These are phyloP conservation scores for Osmerus mordax DNA, from an alignment of 2,113 vertebrate genomes.

Conservation along the genomic window DNA sequence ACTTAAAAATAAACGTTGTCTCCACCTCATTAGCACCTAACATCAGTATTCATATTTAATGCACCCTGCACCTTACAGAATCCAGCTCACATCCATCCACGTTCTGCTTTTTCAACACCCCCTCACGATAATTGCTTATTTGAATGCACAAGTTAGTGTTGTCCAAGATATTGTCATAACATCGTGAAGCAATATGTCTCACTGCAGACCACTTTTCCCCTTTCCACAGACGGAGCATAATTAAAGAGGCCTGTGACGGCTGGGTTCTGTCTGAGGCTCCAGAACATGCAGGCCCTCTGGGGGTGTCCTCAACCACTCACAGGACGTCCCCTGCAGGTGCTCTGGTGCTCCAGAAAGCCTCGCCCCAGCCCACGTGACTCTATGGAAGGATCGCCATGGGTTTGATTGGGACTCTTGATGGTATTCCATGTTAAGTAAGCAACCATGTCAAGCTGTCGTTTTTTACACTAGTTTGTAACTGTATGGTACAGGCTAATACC, in stretches of 20 bases:
- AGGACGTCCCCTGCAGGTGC: too few species aligned
- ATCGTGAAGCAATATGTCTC: slow-evolving; percentile 17
- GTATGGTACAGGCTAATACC: too few species aligned
- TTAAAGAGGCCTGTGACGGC: slow-evolving; percentile 14
- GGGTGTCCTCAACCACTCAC: too few species aligned
- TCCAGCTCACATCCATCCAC: slow-evolving; percentile 17
- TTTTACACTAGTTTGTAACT: too few species aligned
- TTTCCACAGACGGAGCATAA: slow-evolving; percentile 23
- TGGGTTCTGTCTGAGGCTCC: background rate
- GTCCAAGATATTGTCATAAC: slow-evolving; percentile 29
- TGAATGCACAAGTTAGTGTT: slow-evolving; percentile 21
- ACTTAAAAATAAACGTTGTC: background rate
- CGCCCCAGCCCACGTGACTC: too few species aligned
- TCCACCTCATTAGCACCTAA: slow-evolving; percentile 1
- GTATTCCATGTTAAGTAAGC: too few species aligned
- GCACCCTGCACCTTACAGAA: slow-evolving; percentile 1
- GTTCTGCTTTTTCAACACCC: background rate
- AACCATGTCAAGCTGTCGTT: too few species aligned
- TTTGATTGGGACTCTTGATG: too few species aligned
- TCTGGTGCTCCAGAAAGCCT: too few species aligned
- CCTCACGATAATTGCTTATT: slow-evolving; percentile 25
- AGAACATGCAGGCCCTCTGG: background rate
- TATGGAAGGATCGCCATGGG: too few species aligned
- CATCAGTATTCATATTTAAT: background rate
- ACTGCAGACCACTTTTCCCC: slow-evolving; percentile 17